These are phyloP conservation scores for Adineta ricciae DNA, from an alignment of 2,888 invertebrate genomes.

Conservation along the genomic window DNA sequence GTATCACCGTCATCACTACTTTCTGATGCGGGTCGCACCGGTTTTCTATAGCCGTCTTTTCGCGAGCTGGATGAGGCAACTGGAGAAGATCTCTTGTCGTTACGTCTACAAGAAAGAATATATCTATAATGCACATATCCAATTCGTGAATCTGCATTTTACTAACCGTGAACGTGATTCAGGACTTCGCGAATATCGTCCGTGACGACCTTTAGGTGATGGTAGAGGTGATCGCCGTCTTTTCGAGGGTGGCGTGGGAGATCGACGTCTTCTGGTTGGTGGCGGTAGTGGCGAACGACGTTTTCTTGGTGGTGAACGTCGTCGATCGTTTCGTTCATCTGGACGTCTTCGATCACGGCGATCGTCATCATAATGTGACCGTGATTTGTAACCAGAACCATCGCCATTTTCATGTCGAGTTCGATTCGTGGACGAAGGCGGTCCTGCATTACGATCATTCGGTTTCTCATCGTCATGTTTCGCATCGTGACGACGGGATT, in stretches of 20 bases:
- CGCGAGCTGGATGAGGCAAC: background rate
- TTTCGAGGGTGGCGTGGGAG: background rate
- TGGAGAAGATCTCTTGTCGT: background rate
- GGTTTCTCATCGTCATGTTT: background rate
- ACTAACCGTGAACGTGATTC: background rate
- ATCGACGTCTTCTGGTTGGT: background rate
- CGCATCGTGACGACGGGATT: background rate
- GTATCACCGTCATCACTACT: background rate
- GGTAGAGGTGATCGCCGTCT: background rate
- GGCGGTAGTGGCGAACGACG: background rate
- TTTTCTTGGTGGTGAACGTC: background rate
- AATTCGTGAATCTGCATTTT: too few relatives aligned
- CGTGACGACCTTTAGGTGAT: background rate
- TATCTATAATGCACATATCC: too few relatives aligned
- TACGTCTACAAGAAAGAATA: background rate
- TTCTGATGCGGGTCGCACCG: background rate
- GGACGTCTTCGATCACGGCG: slow-evolving; percentile 9
- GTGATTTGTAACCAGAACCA: background rate
- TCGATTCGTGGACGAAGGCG: background rate
- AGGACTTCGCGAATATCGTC: background rate
- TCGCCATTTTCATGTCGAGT: background rate
- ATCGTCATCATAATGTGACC: background rate
- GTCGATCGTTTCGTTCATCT: background rate
- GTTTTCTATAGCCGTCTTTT: background rate
- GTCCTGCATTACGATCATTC: background rate